Percentiles rank a stretch among this genome's conserved stretches.
These are phyloP conservation scores for Zapornia atra DNA, from an alignment of 2,113 vertebrate genomes.

Conservation along the genomic window DNA sequence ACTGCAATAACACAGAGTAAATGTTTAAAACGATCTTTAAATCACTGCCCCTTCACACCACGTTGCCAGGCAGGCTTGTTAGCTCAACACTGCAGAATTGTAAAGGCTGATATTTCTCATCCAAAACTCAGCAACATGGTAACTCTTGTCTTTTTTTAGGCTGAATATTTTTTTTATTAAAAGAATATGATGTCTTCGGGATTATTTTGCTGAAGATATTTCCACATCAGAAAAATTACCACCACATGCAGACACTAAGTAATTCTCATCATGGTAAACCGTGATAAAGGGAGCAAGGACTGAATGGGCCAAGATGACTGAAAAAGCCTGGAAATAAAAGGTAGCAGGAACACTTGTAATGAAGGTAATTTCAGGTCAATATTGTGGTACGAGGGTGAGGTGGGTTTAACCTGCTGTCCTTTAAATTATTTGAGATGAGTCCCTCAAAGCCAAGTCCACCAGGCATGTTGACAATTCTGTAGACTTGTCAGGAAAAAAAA, in stretches of 20 bases:
- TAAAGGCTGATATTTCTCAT: not conserved
- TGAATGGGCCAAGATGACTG: not conserved
- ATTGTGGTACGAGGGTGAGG: not conserved
- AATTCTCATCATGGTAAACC: not conserved
- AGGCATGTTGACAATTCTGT: not conserved
- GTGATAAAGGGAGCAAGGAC: not conserved
- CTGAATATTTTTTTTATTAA: conserved; percentile 1
- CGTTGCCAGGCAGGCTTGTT: not conserved
- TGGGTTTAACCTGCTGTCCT: not conserved
- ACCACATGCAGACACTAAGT: not conserved
- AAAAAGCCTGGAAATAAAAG: not conserved
- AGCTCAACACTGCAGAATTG: not conserved
- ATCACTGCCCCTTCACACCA: conserved; percentile 36
- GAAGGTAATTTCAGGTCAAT: not conserved
- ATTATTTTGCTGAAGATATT: not conserved
- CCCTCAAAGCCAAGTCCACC: not conserved
- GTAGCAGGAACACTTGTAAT: not conserved
- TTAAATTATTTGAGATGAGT: not conserved
- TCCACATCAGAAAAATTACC: not conserved
- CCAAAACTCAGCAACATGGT: not conserved
- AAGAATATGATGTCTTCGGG: not conserved
- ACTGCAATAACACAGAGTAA: conserved; percentile 23
- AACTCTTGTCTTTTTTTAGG: not conserved
- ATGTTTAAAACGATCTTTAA: conserved; percentile 49
- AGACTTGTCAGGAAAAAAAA: not conserved